phyloP scores from a whole-genome alignment of 2,113 vertebrate genomes.

The Neodontobutis hainanensis region DNA sequence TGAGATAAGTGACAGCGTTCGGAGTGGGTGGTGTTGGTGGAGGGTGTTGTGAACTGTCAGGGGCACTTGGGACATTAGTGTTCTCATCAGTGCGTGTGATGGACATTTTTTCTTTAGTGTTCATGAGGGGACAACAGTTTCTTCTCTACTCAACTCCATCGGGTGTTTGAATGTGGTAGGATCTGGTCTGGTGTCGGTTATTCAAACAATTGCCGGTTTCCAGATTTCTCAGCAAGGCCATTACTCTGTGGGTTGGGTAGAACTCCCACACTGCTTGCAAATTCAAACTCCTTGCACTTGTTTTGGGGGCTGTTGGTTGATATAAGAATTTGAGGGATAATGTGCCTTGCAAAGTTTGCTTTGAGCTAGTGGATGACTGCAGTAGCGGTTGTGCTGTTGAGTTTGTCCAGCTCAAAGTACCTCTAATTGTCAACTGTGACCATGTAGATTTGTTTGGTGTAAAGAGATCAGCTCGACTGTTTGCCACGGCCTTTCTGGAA shows the following conservation, averaged over 20 bases:
- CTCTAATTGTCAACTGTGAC: conserved; percentile 17
- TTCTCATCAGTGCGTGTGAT: neutral
- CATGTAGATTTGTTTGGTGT: conserved; percentile 9
- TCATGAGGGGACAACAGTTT: neutral
- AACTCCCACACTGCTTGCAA: neutral
- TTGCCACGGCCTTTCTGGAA: conserved; percentile 9
- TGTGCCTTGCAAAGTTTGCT: conserved; percentile 9
- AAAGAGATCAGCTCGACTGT: conserved; percentile 8
- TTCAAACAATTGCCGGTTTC: neutral
- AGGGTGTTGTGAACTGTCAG: neutral
- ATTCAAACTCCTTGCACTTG: neutral
- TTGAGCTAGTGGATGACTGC: conserved; percentile 19
- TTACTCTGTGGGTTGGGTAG: neutral
- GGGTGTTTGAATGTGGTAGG: neutral
- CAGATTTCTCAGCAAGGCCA: neutral
- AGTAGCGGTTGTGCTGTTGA: neutral
- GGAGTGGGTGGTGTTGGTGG: neutral
- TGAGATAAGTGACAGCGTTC: neutral
- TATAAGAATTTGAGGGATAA: neutral
- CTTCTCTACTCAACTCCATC: neutral
- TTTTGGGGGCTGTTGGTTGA: neutral
- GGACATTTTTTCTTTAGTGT: neutral
- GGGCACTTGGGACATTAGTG: neutral
- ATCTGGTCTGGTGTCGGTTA: neutral
- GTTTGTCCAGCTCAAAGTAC: conserved; percentile 8